A percentile compares a stretch with the other conserved stretches of the same genome.
These are phyloP conservation scores for Tubulanus polymorphus DNA, from an alignment of 2,888 invertebrate species.

Conservation along the genomic window DNA sequence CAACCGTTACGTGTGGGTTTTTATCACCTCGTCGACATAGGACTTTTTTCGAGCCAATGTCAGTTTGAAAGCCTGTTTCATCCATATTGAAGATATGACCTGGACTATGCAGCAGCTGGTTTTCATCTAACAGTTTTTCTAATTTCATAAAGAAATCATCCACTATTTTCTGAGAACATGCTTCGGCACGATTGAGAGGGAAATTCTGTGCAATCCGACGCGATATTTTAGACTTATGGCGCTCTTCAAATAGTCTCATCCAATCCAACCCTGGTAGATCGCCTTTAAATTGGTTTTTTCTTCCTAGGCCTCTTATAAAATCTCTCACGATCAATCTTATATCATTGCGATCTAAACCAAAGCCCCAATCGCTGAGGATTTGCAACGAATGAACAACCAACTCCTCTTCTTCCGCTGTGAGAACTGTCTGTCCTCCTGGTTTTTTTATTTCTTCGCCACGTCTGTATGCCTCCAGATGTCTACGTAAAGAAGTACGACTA, in stretches of 20 bases:
- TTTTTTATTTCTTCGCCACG: not conserved
- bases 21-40: conserved; percentile 10
- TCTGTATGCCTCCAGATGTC: not conserved
- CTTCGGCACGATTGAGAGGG: conserved; percentile 6
- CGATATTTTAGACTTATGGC: conserved; percentile 6
- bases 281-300: not conserved
- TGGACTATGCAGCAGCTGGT: no score
- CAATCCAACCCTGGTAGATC: not conserved
- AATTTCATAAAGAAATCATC: conserved; percentile 13
- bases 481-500: not conserved
- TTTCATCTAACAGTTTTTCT: no score
- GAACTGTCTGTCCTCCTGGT: not conserved
- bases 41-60: conserved; percentile 10
- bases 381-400: not conserved
- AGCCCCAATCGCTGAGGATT: not conserved
- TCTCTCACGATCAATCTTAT: not conserved
- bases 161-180: conserved; percentile 12
- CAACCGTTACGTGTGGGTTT: conserved; percentile 10
- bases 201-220: conserved; percentile 13
- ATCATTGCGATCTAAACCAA: not conserved
- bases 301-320: not conserved
- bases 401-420: not conserved
- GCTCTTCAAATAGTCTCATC: conserved; percentile 3
- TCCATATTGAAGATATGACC: conserved; percentile 14
- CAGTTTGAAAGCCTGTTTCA: conserved; percentile 14